A percentile compares a stretch with the other conserved stretches of the same genome.
phyloP scores from a whole-genome alignment of 2,797 vertebrate genomes.

The Iguana delicatissima region DNA sequence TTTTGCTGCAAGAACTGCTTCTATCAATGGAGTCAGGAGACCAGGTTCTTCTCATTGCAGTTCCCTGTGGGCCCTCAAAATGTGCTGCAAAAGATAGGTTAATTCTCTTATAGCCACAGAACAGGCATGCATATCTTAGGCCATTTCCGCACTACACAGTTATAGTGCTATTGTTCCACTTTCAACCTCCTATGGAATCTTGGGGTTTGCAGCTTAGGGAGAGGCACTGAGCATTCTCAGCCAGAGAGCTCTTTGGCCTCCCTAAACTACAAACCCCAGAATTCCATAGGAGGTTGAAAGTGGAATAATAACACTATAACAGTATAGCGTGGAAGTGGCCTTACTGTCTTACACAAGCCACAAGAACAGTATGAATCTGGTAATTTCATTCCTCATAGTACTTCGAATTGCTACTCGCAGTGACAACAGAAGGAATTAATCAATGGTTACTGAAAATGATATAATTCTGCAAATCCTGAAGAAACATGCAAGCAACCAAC shows the following conservation, averaged over 20 bases:
- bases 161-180: too few species aligned
- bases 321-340: too few species aligned
- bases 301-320: too few species aligned
- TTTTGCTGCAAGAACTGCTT: not conserved
- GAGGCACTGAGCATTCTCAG: too few species aligned
- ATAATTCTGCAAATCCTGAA: not conserved
- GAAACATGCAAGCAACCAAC: not conserved
- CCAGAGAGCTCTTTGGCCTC: too few species aligned
- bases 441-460: not conserved
- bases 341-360: too few species aligned
- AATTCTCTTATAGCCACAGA: conserved; percentile 24
- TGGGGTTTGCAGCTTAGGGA: too few species aligned
- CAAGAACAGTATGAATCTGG: too few species aligned
- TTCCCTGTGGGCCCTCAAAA: not conserved
- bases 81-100: not conserved
- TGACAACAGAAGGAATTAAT: not conserved
- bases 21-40: not conserved
- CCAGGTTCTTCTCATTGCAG: not conserved
- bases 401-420: not conserved
- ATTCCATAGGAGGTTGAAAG: too few species aligned
- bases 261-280: too few species aligned
- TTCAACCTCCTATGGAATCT: too few species aligned
- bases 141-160: too few species aligned
- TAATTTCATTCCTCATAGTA: not conserved
- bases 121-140: not conserved